These are phyloP conservation scores for Biston stratarius DNA, from an alignment of 2,888 invertebrate species.

Conservation along the genomic window DNA sequence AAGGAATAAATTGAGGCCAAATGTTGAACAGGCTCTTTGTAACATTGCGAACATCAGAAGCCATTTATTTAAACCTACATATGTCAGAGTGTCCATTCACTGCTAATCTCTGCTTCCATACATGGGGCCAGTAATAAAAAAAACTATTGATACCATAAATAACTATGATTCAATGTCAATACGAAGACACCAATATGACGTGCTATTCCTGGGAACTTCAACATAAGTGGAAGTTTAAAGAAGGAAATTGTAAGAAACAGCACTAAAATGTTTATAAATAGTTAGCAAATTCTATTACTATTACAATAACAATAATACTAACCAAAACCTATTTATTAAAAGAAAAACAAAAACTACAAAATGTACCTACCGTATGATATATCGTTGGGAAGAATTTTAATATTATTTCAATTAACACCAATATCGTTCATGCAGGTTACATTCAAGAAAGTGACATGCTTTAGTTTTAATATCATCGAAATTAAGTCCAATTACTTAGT, in stretches of 20 bases:
- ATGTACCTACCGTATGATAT: no score
- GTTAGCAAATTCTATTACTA: slow-evolving; percentile 3
- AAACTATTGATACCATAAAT: slow-evolving; percentile 76
- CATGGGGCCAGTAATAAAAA: slow-evolving; percentile 64
- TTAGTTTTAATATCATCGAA: no score
- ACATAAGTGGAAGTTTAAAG: slow-evolving; percentile 32
- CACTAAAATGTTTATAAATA: slow-evolving; percentile 14
- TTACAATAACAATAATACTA: slow-evolving; percentile 4
- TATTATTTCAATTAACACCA: no score
- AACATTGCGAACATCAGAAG: slow-evolving; percentile 51
- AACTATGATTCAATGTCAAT: slow-evolving; percentile 80
- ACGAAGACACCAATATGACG: slow-evolving; percentile 55
- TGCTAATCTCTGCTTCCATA: slow-evolving; percentile 67
- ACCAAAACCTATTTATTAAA: no score
- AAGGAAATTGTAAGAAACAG: slow-evolving; percentile 17
- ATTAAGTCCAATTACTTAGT: no score
- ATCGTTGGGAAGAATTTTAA: no score
- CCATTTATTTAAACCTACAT: slow-evolving; percentile 53
- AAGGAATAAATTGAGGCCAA: slow-evolving; percentile 30
- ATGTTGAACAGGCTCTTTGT: slow-evolving; percentile 38
- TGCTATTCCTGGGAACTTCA: slow-evolving; percentile 34
- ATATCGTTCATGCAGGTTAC: no score
- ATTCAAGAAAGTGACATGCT: no score
- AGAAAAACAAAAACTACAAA: no score
- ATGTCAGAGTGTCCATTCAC: slow-evolving; percentile 68